These are phyloP conservation scores for Geodia barretti DNA, from an alignment of 37 sponge, comb jelly and placozoan species.

Conservation along the genomic window DNA sequence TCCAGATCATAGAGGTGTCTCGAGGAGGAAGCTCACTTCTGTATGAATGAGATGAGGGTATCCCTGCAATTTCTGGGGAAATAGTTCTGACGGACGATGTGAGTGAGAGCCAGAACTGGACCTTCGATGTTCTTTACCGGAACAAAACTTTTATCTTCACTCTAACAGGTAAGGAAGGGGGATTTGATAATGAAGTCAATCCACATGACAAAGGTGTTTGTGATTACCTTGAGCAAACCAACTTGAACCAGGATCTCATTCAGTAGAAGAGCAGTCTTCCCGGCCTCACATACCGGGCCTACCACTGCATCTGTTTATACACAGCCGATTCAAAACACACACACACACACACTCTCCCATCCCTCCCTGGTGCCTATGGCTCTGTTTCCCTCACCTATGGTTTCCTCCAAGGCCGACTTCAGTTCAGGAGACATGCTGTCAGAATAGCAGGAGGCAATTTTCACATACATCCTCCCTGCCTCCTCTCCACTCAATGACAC, in stretches of 20 bases:
- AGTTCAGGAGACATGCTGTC: neutral
- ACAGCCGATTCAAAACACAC: neutral
- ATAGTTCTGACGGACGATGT: conserved; percentile 37
- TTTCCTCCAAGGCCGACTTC: conserved; percentile 25
- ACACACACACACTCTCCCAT: neutral
- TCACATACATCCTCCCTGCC: conserved; percentile 19
- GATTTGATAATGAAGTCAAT: neutral
- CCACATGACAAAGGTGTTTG: neutral
- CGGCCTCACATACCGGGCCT: conserved; percentile 16
- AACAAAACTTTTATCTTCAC: conserved; percentile 68
- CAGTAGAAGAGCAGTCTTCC: conserved; percentile 16
- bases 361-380: neutral
- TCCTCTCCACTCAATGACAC: neutral
- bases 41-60: conserved; percentile 62
- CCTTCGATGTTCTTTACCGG: conserved; percentile 70
- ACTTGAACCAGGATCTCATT: conserved; percentile 62
- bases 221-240: conserved; percentile 77
- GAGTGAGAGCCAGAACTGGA: conserved; percentile 58
- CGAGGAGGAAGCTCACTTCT: conserved; percentile 55
- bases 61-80: conserved; percentile 28
- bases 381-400: conserved; percentile 40
- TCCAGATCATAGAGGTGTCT: neutral
- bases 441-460: conserved; percentile 36
- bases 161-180: conserved; percentile 21
- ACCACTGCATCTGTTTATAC: conserved; percentile 22